phyloP scores from a whole-genome alignment of 2,113 vertebrate species.

The Scomber japonicus region DNA sequence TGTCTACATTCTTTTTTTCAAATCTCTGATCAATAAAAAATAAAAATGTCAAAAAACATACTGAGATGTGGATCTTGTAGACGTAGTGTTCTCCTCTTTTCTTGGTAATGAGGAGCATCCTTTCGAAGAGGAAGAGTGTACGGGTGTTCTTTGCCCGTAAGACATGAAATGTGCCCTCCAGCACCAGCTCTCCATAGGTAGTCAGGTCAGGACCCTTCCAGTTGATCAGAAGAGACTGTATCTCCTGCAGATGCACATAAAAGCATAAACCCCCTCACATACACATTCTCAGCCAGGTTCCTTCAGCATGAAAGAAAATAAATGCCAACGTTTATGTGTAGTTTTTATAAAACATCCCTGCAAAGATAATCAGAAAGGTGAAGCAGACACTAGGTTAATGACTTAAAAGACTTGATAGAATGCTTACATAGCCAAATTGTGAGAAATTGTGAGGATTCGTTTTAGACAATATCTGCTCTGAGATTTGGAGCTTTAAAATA shows the following conservation, averaged over 20 bases:
- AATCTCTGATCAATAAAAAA: conserved; percentile 9
- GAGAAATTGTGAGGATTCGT: conserved; percentile 5
- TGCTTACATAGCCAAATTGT: background rate
- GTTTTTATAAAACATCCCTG: background rate
- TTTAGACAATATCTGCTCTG: background rate
- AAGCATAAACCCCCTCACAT: background rate
- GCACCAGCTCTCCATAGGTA: conserved; percentile 93
- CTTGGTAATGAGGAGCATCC: conserved; percentile 93
- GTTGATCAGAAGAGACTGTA: conserved; percentile 95
- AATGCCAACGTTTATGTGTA: background rate
- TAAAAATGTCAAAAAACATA: conserved; percentile 64
- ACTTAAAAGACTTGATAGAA: conserved; percentile 4
- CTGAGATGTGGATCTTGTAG: conserved; percentile 94
- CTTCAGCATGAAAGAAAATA: conserved; percentile 14
- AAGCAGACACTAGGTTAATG: background rate
- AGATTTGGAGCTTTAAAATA: background rate
- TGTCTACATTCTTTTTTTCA: background rate
- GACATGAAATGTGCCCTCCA: conserved; percentile 94
- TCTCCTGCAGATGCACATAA: conserved; percentile 87
- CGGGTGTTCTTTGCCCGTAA: conserved; percentile 93
- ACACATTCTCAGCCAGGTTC: background rate
- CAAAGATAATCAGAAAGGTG: background rate
- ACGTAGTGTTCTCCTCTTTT: conserved; percentile 94
- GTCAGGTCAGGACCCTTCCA: conserved; percentile 97
- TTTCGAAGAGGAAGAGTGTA: conserved; percentile 95